Conservation (phyloP, 2,797 vertebrate genomes). For the Xiphorhynchus erythropygius region DNA sequence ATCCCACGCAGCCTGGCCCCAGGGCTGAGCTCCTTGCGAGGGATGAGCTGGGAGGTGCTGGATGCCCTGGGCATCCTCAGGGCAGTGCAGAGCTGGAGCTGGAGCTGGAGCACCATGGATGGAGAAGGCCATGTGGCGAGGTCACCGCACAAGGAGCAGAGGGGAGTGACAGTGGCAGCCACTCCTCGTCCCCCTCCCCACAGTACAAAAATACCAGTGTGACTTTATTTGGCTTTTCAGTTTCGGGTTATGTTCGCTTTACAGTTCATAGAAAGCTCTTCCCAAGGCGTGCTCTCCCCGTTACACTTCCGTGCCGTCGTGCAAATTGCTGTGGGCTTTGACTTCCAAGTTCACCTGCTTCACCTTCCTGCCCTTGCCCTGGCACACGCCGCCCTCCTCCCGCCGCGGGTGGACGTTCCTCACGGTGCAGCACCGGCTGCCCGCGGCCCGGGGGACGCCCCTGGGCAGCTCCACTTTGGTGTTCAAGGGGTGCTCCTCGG, state of each 20-base stretch:
- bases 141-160: slow-evolving; percentile 80
- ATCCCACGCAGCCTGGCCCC: rapidly evolving
- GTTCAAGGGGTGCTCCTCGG: slow-evolving; percentile 89
- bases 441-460: slow-evolving; percentile 81
- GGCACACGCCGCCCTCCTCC: slow-evolving; percentile 69
- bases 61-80: rapidly evolving
- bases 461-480: slow-evolving; percentile 88
- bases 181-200: slow-evolving; percentile 72
- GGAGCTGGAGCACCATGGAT: neutral
- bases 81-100: neutral
- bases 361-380: slow-evolving; percentile 79
- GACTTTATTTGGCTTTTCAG: neutral
- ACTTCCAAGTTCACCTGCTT: slow-evolving; percentile 92
- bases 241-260: slow-evolving; percentile 31
- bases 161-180: neutral
- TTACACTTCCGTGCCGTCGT: slow-evolving; percentile 93
- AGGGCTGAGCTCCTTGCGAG: no score
- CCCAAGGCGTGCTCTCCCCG: neutral
- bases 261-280: slow-evolving; percentile 79
- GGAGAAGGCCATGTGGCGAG: slow-evolving; percentile 33
- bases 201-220: slow-evolving; percentile 85
- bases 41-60: neutral
- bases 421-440: slow-evolving; percentile 85
- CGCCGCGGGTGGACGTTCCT: slow-evolving; percentile 84
- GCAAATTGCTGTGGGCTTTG: slow-evolving; percentile 91